Evolutionary conservation across 2,113 vertebrate genomes (phyloP).

Genomic region (Spea multiplicata): DNA sequence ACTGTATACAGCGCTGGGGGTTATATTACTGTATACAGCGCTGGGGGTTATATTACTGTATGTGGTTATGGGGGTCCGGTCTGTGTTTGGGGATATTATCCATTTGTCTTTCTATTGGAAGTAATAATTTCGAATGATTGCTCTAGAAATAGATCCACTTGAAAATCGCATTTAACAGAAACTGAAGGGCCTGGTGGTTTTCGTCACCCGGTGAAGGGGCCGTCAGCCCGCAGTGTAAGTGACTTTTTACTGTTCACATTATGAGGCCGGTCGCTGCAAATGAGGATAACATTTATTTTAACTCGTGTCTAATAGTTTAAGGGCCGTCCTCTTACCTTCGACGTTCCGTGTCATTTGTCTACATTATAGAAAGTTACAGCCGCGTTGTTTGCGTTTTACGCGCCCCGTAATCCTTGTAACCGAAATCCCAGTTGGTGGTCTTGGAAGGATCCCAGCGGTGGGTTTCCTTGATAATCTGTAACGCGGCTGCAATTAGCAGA

Average conservation of each 20-base stretch:
- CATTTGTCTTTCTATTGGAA: too few species aligned
- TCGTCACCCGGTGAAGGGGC: background rate
- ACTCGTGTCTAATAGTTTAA: background rate
- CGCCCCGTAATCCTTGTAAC: conserved; percentile 46
- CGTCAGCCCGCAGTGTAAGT: background rate
- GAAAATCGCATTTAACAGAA: background rate
- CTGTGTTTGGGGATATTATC: too few species aligned
- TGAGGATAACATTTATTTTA: background rate
- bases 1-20: too few species aligned
- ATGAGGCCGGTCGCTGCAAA: background rate
- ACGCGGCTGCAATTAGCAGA: conserved; percentile 87
- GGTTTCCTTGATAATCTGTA: conserved; percentile 75
- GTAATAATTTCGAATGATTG: too few species aligned
- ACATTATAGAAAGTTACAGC: conserved; percentile 17
- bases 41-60: too few species aligned
- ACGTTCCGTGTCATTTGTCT: conserved; percentile 7
- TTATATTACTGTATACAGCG: too few species aligned
- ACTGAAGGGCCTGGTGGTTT: background rate
- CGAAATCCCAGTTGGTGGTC: conserved; percentile 77
- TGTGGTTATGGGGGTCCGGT: too few species aligned
- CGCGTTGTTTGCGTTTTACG: conserved; percentile 10
- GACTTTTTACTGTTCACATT: background rate
- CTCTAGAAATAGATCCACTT: too few species aligned
- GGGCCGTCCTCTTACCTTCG: background rate
- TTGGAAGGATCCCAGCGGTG: conserved; percentile 74